phyloP scores from a whole-genome alignment of 1,140 invertebrate species.

The Plutomurus gul region DNA sequence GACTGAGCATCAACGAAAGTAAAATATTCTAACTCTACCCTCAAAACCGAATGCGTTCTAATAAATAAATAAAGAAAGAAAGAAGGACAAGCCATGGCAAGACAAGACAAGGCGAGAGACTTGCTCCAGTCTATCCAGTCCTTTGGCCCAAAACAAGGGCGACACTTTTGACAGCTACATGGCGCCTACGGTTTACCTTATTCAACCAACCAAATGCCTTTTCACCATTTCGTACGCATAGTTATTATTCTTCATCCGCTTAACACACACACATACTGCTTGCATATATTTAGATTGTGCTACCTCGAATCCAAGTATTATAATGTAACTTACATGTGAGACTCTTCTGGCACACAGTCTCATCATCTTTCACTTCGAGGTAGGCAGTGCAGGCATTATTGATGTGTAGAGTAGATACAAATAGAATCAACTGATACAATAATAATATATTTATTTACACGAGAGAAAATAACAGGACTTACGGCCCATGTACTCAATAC shows the following conservation, averaged over 20 bases:
- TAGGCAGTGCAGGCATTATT: too few relatives aligned
- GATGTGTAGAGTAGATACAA: too few relatives aligned
- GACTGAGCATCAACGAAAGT: background rate
- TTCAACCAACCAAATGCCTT: background rate
- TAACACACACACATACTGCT: background rate
- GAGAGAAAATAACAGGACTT: too few relatives aligned
- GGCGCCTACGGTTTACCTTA: constrained; percentile 31
- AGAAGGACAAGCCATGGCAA: too few relatives aligned
- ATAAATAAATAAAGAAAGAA: constrained; percentile 26
- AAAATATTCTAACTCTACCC: constrained; percentile 4
- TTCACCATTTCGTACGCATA: background rate
- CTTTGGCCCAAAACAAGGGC: constrained; percentile 37
- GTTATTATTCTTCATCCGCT: constrained; percentile 23
- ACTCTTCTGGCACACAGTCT: too few relatives aligned
- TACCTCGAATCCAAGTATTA: too few relatives aligned
- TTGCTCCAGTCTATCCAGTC: background rate
- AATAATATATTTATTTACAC: too few relatives aligned
- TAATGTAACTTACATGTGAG: too few relatives aligned
- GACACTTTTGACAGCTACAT: constrained; percentile 44
- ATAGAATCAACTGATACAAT: too few relatives aligned
- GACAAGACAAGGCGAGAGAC: background rate
- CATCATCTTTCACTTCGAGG: too few relatives aligned
- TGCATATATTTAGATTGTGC: background rate
- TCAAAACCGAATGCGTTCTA: constrained; percentile 14
- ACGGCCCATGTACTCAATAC: too few relatives aligned